Percentiles rank a stretch among this genome's conserved stretches.
Evolutionary conservation across 1,140 invertebrate genomes (phyloP).

Genomic region (Aphelenchoides besseyi): DNA sequence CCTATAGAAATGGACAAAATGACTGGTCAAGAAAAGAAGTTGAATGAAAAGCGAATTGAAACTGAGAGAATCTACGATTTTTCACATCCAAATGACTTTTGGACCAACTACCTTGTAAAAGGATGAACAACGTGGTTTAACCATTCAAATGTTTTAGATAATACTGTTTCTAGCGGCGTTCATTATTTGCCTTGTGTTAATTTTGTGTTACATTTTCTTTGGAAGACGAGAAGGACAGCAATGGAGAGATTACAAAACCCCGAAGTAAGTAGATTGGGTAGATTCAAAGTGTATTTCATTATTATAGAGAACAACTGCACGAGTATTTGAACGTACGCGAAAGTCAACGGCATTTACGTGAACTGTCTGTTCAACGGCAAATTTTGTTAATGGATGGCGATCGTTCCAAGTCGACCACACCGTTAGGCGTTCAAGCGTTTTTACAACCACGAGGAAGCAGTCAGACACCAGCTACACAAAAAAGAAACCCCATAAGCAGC

Average conservation of each 20-base stretch:
- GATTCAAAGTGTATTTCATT: conserved; percentile 8
- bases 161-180: no score
- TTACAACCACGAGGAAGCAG: conserved; percentile 22
- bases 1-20: conserved; percentile 1
- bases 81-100: conserved; percentile 38
- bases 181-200: conserved; percentile 43
- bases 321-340: conserved; percentile 49
- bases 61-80: not conserved
- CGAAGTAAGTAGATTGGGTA: conserved; percentile 36
- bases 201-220: conserved; percentile 52
- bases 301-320: conserved; percentile 47
- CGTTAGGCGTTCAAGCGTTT: conserved; percentile 34
- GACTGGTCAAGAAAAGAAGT: conserved; percentile 2
- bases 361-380: conserved; percentile 51
- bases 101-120: conserved; percentile 44
- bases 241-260: conserved; percentile 55
- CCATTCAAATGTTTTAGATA: no score
- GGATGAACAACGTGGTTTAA: no score
- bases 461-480: conserved; percentile 17
- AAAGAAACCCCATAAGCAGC: not conserved
- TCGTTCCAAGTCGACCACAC: conserved; percentile 23
- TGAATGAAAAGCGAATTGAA: not conserved
- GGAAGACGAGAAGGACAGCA: conserved; percentile 53
- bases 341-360: conserved; percentile 47
- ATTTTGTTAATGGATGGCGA: conserved; percentile 43